Percentiles rank a stretch among this genome's conserved stretches.
Conservation (phyloP, 2,113 vertebrate genomes). For the Lipotes vexillifer region DNA sequence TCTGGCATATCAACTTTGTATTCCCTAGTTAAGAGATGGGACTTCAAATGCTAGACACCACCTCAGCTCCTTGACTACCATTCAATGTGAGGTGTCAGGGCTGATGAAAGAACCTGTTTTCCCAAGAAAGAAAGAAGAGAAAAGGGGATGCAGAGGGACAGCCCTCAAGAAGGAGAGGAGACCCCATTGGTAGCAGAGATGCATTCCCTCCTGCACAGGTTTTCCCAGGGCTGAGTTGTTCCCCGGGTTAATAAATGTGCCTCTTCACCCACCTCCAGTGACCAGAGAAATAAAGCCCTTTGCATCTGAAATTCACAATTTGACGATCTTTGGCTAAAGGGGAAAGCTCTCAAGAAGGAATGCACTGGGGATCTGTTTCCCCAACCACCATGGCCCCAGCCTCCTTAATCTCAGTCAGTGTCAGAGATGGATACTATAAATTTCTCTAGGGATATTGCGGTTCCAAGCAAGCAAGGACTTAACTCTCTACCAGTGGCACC, state of each 20-base stretch:
- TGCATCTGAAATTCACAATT: background rate
- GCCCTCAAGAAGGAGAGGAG: background rate
- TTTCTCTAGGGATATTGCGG: background rate
- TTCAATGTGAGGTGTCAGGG: background rate
- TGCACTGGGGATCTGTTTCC: background rate
- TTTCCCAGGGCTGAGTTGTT: background rate
- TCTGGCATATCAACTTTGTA: background rate
- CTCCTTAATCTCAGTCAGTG: background rate
- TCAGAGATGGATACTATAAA: fast-evolving
- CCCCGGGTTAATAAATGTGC: background rate
- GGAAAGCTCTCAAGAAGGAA: background rate
- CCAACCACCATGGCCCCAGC: background rate
- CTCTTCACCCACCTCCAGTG: background rate
- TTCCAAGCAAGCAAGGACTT: background rate
- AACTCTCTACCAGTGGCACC: background rate
- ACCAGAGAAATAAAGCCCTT: background rate
- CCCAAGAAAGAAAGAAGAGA: background rate
- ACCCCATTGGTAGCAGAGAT: fast-evolving
- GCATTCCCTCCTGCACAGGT: background rate
- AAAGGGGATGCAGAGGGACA: background rate
- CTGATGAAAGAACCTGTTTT: background rate
- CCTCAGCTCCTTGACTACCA: no score
- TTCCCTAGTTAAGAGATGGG: background rate
- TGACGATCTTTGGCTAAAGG: background rate
- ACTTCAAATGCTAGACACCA: background rate